Evolutionary conservation across 2,113 vertebrate species (phyloP).

Genomic region (Oryzias celebensis): DNA sequence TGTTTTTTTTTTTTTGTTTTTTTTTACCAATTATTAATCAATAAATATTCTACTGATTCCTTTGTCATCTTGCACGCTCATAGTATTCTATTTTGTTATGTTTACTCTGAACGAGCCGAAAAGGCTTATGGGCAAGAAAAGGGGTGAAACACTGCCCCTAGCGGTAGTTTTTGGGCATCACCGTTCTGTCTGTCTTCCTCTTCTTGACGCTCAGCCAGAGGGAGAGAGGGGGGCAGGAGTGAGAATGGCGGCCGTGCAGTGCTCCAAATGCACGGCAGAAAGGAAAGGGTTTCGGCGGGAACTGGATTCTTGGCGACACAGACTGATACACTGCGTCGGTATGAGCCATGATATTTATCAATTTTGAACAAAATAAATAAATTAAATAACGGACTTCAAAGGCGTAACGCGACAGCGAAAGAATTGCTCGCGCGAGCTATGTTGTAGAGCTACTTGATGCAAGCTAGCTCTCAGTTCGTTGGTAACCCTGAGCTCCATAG

Average conservation of each 20-base stretch:
- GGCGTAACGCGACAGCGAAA: constrained; percentile 1
- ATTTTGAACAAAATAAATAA: constrained; percentile 5
- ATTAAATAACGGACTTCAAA: neutral
- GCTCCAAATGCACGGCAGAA: constrained; percentile 93
- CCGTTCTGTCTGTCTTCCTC: neutral
- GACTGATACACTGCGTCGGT: constrained; percentile 95
- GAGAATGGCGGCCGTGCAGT: constrained; percentile 96
- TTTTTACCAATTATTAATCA: too few species aligned
- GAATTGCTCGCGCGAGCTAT: constrained; percentile 19
- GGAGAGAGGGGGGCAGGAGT: constrained; percentile 62
- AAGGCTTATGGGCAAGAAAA: too few species aligned
- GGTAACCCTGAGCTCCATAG: constrained; percentile 17
- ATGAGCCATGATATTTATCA: constrained; percentile 63
- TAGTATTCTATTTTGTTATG: too few species aligned
- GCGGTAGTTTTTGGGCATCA: neutral
- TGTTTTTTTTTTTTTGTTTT: too few species aligned
- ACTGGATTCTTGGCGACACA: constrained; percentile 96
- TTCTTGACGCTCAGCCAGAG: constrained; percentile 38
- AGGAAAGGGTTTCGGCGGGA: constrained; percentile 95
- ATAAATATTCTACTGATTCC: too few species aligned
- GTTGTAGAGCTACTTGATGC: constrained; percentile 30
- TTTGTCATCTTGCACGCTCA: too few species aligned
- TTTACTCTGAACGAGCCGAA: too few species aligned
- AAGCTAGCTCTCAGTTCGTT: constrained; percentile 38
- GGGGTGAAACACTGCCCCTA: neutral